Evolutionary conservation across 2,888 invertebrate species (phyloP).

Genomic region (Polydrusus pterygomalis): DNA sequence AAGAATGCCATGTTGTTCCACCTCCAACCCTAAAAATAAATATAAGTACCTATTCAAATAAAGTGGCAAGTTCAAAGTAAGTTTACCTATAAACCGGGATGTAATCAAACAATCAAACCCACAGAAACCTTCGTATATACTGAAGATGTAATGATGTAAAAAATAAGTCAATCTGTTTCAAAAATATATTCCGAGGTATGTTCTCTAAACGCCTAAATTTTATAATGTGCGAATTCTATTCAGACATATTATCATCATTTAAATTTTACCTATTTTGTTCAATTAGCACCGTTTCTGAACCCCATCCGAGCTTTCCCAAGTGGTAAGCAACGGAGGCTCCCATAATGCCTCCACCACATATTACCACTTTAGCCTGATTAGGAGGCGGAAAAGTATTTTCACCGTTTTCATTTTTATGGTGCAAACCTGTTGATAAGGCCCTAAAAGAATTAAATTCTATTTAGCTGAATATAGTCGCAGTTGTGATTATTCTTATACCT

Average conservation of each 20-base stretch:
- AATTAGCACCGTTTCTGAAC: constrained; percentile 85
- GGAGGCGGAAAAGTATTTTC: constrained; percentile 68
- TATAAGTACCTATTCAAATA: no score
- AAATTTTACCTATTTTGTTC: constrained; percentile 85
- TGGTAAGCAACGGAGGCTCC: constrained; percentile 95
- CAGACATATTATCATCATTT: constrained; percentile 39
- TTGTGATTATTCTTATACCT: constrained; percentile 11
- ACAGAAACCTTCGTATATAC: no score
- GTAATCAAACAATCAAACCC: no score
- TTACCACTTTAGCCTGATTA: constrained; percentile 81
- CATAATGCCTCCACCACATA: constrained; percentile 95
- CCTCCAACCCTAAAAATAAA: constrained; percentile 78
- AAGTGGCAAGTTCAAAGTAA: no score
- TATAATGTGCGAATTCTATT: no score
- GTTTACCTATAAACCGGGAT: no score
- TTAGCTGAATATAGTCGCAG: background rate
- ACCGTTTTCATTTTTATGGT: constrained; percentile 21
- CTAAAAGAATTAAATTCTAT: constrained; percentile 17
- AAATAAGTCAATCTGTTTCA: no score
- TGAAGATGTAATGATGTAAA: no score
- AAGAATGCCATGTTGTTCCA: constrained; percentile 88
- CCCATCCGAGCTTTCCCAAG: constrained; percentile 88
- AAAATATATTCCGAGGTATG: no score
- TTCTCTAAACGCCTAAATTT: no score
- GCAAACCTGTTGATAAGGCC: constrained; percentile 12